phyloP scores from a whole-genome alignment of 2,888 invertebrate species.

The Mantis religiosa region DNA sequence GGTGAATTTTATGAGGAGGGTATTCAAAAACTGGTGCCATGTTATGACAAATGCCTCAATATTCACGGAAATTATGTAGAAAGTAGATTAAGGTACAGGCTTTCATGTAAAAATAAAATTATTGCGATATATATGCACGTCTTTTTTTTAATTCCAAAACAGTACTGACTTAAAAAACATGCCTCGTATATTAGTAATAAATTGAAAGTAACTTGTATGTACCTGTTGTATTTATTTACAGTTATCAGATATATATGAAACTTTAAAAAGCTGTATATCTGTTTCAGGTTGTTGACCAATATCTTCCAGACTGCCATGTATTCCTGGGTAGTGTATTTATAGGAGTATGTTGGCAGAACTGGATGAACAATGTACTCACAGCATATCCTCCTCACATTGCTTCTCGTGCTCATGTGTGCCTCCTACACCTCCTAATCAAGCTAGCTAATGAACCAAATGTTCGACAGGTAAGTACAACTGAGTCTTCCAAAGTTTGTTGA shows the following conservation, averaged over 20 bases:
- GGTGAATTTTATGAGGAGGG: too few relatives aligned
- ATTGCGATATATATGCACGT: too few relatives aligned
- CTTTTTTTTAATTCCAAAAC: too few relatives aligned
- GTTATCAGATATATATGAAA: not conserved
- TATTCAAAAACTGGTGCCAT: too few relatives aligned
- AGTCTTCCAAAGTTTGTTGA: too few relatives aligned
- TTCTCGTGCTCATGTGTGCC: conserved; percentile 55
- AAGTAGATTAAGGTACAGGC: too few relatives aligned
- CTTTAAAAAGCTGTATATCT: not conserved
- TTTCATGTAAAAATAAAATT: too few relatives aligned
- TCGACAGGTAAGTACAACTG: conserved; percentile 53
- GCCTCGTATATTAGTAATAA: too few relatives aligned
- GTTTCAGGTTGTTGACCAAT: conserved; percentile 55
- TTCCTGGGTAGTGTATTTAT: conserved; percentile 69
- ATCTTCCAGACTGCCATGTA: conserved; percentile 64
- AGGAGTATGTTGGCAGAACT: conserved; percentile 60
- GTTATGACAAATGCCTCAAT: too few relatives aligned
- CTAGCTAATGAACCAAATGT: conserved; percentile 68
- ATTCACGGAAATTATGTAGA: too few relatives aligned
- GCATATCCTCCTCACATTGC: conserved; percentile 44
- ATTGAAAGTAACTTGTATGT: too few relatives aligned
- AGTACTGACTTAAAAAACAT: too few relatives aligned
- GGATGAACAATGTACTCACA: conserved; percentile 51
- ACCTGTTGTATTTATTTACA: not conserved
- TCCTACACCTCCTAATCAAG: conserved; percentile 67